phyloP scores from a whole-genome alignment of 2,113 vertebrate genomes.

The Semnornis frantzii region DNA sequence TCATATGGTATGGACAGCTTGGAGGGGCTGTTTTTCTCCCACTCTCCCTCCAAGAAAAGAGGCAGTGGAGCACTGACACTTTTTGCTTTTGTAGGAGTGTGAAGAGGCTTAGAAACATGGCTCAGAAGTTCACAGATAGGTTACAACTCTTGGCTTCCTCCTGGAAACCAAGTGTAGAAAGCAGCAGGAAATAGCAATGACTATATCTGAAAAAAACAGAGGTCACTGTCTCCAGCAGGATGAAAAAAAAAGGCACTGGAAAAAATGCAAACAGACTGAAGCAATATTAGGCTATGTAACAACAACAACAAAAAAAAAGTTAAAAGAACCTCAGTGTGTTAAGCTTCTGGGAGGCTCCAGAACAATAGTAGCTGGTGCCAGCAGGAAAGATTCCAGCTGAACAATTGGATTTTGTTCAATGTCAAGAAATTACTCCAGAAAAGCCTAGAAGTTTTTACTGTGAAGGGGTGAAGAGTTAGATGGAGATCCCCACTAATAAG shows the following conservation, averaged over 20 bases:
- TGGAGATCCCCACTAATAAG: not conserved
- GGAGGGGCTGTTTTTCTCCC: not conserved
- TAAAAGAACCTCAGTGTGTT: no score
- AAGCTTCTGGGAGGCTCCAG: not conserved
- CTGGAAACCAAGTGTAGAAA: not conserved
- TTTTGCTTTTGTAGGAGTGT: not conserved
- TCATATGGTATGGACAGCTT: fast-evolving
- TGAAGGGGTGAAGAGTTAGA: not conserved
- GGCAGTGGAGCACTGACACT: not conserved
- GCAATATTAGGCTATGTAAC: not conserved
- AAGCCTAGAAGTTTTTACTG: not conserved
- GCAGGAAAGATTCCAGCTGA: not conserved
- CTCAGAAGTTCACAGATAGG: not conserved
- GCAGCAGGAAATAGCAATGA: not conserved
- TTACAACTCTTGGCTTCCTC: not conserved
- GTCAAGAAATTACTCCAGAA: not conserved
- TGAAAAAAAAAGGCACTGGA: not conserved
- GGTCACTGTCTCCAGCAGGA: not conserved
- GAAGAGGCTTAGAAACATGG: not conserved
- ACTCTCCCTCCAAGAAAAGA: not conserved
- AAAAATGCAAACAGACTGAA: not conserved
- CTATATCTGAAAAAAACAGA: not conserved
- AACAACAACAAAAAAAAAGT: not conserved
- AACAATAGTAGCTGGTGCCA: not conserved
- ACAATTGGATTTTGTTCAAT: not conserved